Base-by-base conservation (phyloP, 2,888 invertebrate genomes). In the Leptura quadrifasciata region DNA sequence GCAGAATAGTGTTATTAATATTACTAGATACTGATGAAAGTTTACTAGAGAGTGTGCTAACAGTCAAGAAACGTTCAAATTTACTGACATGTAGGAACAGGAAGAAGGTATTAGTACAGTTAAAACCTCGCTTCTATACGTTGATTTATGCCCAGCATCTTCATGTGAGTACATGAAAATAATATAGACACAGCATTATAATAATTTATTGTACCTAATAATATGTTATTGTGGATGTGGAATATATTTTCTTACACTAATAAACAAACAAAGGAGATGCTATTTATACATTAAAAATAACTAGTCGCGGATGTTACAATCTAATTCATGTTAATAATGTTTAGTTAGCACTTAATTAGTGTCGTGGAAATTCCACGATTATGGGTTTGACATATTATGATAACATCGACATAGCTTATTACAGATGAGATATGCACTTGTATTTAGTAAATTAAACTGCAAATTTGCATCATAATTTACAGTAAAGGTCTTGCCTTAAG, bases 261-360 rank as follows among this genome's bases (percentile, higher is more conserved):
- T 39, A 69, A 58, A 69, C 17, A 64, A 64, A 47, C 64, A 64
- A 64, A 47, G 47, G 18, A 15, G 35, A 39, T 15, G 54, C 39
- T 39, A 20, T 57, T 69, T 57, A 69, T 1, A 18, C 18, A 58
- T 69, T 39, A 58, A 69, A 39, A 69, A 58, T 69, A 68, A 35
- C 10, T 18, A 54, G 24, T 58, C 39, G 39, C 69, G 69, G 69
- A 69, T 69, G 69, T 69, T 35, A 55, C 58, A 69, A 57, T 69
- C 69, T 55, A 69, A 58, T 69, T 69, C 57, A 69, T 63, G 63
- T 18, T 63, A 61, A 61, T 61, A 18, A 18, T 55, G 20, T 55
- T 55, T 55, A 55, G 20, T 55, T 55, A 55, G 20, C 55, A 5
- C 55, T 9, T 55, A 55, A 55, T 55, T 55, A 55, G 27, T 18